Percentiles rank a stretch among this genome's conserved stretches.
These are phyloP conservation scores for Leptinotarsa juncta DNA, from an alignment of 2,888 invertebrate genomes.

Conservation along the genomic window DNA sequence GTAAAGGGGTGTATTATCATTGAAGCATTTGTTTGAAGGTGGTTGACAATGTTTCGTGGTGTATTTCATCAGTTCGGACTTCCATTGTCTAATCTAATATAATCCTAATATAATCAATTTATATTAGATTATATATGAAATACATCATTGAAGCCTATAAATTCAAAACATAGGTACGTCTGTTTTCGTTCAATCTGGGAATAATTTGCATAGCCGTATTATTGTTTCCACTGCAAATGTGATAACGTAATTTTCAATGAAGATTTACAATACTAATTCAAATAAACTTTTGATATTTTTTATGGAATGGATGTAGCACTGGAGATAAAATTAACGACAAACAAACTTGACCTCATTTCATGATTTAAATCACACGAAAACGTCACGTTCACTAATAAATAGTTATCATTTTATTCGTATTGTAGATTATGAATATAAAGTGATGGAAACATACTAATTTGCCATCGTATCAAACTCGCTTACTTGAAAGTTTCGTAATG, in stretches of 20 bases:
- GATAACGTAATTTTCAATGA: background rate
- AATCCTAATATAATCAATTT: too few species aligned
- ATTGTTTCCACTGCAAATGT: too few species aligned
- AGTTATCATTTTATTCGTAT: background rate
- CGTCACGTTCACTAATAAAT: background rate
- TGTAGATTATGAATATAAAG: background rate
- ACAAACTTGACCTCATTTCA: slow-evolving; percentile 14
- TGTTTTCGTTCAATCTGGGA: too few species aligned
- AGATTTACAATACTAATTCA: background rate
- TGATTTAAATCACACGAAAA: slow-evolving; percentile 4
- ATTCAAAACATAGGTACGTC: too few species aligned
- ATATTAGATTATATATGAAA: too few species aligned
- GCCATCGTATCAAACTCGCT: background rate
- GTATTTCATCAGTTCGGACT: too few species aligned
- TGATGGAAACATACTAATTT: background rate
- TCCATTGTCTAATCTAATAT: too few species aligned
- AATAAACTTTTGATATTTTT: background rate
- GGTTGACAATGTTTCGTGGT: too few species aligned
- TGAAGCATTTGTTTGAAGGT: too few species aligned
- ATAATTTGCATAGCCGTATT: too few species aligned
- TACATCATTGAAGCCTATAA: too few species aligned
- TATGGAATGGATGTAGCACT: background rate
- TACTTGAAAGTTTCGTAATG: background rate
- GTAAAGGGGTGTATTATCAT: too few species aligned
- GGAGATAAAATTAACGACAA: slow-evolving; percentile 4